Conservation (phyloP, 1,140 invertebrate species). For the Telenomus remus region DNA sequence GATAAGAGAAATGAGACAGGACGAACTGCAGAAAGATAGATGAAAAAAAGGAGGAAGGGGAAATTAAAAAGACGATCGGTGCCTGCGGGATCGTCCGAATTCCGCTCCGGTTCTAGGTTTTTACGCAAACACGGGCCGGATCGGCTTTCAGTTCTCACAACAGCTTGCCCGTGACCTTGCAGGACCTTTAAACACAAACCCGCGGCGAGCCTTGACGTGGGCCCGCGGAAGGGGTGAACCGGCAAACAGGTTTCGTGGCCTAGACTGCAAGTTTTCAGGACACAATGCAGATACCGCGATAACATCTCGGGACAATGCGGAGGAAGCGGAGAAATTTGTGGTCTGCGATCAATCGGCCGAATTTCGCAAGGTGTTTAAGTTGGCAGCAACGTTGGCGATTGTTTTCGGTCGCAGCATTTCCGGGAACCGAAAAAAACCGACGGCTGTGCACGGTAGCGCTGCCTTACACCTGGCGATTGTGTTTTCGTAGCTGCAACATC, state of each 20-base stretch:
- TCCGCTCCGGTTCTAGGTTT: slow-evolving; percentile 30
- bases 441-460: background rate
- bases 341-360: background rate
- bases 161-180: slow-evolving; percentile 62
- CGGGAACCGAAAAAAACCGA: slow-evolving; percentile 7
- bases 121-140: slow-evolving; percentile 43
- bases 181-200: slow-evolving; percentile 62
- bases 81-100: slow-evolving; percentile 17
- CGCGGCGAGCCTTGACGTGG: slow-evolving; percentile 29
- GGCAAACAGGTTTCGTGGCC: slow-evolving; percentile 34
- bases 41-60: slow-evolving; percentile 12
- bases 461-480: slow-evolving; percentile 4
- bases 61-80: slow-evolving; percentile 26
- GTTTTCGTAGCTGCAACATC: slow-evolving; percentile 1
- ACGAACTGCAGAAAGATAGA: background rate
- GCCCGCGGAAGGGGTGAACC: slow-evolving; percentile 31
- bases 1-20: slow-evolving; percentile 1
- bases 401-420: slow-evolving; percentile 7
- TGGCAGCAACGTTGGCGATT: slow-evolving; percentile 1
- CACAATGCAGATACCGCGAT: slow-evolving; percentile 43
- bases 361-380: slow-evolving; percentile 7
- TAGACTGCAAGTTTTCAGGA: slow-evolving; percentile 34
- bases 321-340: slow-evolving; percentile 37
- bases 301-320: slow-evolving; percentile 29
- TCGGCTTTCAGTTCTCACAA: slow-evolving; percentile 71